Evolutionary conservation across 2,888 invertebrate genomes (phyloP).

Genomic region (Xestia c-nigrum): DNA sequence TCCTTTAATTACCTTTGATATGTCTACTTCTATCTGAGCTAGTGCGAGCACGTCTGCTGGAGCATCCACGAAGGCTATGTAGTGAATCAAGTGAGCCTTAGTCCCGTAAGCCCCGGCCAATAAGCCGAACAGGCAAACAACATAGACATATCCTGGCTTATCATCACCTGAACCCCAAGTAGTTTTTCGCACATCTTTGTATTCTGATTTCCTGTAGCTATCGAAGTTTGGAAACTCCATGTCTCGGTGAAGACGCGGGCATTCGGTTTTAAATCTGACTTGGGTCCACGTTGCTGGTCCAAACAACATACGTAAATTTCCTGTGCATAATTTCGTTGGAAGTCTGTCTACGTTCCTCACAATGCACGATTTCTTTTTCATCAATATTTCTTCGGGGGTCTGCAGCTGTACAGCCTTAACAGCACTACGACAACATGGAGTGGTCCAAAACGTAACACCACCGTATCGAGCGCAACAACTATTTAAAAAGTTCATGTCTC

Average conservation of each 20-base stretch:
- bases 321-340: conserved; percentile 46
- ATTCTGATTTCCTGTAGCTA: conserved; percentile 80
- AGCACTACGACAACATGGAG: conserved; percentile 68
- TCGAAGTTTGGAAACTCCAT: conserved; percentile 82
- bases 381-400: conserved; percentile 28
- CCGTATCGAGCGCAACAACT: conserved; percentile 66
- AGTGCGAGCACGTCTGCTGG: conserved; percentile 94
- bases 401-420: conserved; percentile 54
- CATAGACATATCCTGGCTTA: conserved; percentile 87
- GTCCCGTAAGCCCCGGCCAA: conserved; percentile 91
- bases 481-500: conserved; percentile 74
- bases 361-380: conserved; percentile 17
- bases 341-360: conserved; percentile 32
- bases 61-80: conserved; percentile 91
- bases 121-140: conserved; percentile 88
- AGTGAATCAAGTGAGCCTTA: conserved; percentile 91
- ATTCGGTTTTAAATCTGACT: conserved; percentile 78
- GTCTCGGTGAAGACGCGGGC: conserved; percentile 84
- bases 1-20: conserved; percentile 93
- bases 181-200: conserved; percentile 78
- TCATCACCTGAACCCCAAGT: conserved; percentile 79
- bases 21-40: conserved; percentile 94
- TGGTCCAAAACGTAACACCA: conserved; percentile 67
- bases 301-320: conserved; percentile 50
- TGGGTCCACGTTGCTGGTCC: conserved; percentile 77